Percentiles rank a stretch among this genome's conserved stretches.
These are phyloP conservation scores for Ctenochaetus hawaiiensis DNA, from an alignment of 2,797 vertebrate genomes.

Conservation along the genomic window DNA sequence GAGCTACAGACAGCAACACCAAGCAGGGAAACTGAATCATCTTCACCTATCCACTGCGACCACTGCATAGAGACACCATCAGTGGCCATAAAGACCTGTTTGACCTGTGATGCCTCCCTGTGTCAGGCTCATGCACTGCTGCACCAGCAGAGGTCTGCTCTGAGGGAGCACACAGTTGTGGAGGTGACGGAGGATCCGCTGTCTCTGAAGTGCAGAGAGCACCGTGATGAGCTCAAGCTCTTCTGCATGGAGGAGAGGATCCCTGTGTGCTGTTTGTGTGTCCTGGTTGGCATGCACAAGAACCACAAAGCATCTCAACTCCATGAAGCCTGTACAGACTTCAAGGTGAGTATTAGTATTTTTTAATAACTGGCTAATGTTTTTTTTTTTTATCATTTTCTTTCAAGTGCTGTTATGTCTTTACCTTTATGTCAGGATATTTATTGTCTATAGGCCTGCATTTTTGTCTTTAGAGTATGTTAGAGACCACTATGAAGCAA, in stretches of 20 bases:
- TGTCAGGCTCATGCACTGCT: constrained; percentile 82
- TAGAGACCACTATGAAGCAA: constrained; percentile 73
- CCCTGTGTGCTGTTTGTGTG: constrained; percentile 83
- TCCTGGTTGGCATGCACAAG: constrained; percentile 81
- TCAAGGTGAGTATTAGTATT: constrained; percentile 72
- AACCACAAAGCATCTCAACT: constrained; percentile 77
- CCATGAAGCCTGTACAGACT: constrained; percentile 76
- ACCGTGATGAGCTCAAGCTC: constrained; percentile 84
- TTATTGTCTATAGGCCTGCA: constrained; percentile 24
- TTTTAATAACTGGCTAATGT: not conserved
- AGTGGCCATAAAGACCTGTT: constrained; percentile 81
- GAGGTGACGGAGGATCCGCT: constrained; percentile 78
- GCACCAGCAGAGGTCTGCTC: constrained; percentile 80
- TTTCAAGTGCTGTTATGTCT: not conserved
- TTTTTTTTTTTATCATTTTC: not conserved
- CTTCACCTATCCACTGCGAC: constrained; percentile 75
- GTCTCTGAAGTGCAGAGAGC: constrained; percentile 84
- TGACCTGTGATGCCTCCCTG: constrained; percentile 85
- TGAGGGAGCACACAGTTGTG: constrained; percentile 82
- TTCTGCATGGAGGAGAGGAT: constrained; percentile 82
- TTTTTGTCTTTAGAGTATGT: constrained; percentile 70
- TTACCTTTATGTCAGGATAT: not conserved
- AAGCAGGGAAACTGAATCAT: constrained; percentile 8
- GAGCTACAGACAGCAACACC: constrained; percentile 5
- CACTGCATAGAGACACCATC: constrained; percentile 82